Evolutionary conservation across 2,797 vertebrate genomes (phyloP).

Genomic region (Mormyrus hasselquistii): DNA sequence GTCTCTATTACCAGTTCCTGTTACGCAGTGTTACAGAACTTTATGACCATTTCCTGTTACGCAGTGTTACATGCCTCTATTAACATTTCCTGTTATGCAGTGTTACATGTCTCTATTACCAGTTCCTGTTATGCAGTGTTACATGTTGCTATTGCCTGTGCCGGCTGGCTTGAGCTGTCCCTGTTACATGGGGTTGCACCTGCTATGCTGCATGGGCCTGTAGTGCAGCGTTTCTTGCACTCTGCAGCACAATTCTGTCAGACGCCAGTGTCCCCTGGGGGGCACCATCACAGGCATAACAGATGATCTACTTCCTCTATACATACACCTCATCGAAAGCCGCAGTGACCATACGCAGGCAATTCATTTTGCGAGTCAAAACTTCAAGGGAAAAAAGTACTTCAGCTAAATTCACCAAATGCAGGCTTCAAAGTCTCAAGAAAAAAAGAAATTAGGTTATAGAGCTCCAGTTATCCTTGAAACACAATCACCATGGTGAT

Average conservation of each 20-base stretch:
- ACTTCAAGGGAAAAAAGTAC: not conserved
- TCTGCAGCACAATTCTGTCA: constrained; percentile 12
- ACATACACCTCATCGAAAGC: not conserved
- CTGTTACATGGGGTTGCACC: not conserved
- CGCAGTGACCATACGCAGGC: not conserved
- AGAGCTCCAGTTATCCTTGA: not conserved
- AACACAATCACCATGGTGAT: not conserved
- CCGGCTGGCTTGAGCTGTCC: not conserved
- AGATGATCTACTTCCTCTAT: constrained; percentile 6
- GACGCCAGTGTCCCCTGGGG: not conserved
- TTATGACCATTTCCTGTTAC: not conserved
- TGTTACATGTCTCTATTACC: not conserved
- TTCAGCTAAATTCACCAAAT: not conserved
- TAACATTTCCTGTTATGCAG: not conserved
- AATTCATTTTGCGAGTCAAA: constrained; percentile 13
- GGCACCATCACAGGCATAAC: not conserved
- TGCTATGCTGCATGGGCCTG: not conserved
- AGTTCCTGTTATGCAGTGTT: not conserved
- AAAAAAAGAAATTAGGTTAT: not conserved
- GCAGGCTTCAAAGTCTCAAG: not conserved
- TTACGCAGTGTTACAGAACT: not conserved
- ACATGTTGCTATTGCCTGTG: not conserved
- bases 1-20: not conserved
- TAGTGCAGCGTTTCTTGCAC: not conserved
- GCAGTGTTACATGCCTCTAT: not conserved